These are phyloP conservation scores for Lucinisca nassula DNA, from an alignment of 2,888 invertebrate species.

Conservation along the genomic window DNA sequence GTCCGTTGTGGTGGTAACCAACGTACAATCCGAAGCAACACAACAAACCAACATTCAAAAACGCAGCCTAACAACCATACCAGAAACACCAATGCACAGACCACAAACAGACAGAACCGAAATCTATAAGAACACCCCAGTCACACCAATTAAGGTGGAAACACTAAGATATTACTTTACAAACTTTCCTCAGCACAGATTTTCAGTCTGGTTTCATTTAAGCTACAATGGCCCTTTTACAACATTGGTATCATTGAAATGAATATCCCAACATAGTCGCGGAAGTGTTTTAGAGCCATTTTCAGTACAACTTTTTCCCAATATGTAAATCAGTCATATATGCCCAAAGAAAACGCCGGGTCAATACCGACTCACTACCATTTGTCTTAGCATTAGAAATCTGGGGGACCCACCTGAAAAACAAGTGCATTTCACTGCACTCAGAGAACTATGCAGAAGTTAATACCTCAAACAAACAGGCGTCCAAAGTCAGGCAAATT, in stretches of 20 bases:
- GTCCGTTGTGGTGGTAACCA: neutral
- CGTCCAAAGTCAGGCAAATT: no score
- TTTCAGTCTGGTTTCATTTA: slow-evolving; percentile 24
- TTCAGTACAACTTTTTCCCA: slow-evolving; percentile 13
- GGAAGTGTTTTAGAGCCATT: slow-evolving; percentile 42
- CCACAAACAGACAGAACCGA: neutral
- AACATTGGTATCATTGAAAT: neutral
- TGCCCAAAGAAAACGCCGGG: slow-evolving; percentile 44
- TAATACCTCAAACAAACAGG: neutral
- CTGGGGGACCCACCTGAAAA: neutral
- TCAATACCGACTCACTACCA: slow-evolving; percentile 39
- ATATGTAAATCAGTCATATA: slow-evolving; percentile 35
- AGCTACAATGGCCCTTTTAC: slow-evolving; percentile 26
- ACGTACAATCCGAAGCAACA: neutral
- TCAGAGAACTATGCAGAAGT: neutral
- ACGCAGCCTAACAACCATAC: neutral
- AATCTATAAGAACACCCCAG: neutral
- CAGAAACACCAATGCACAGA: neutral
- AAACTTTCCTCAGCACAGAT: neutral
- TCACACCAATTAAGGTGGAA: neutral
- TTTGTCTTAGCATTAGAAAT: neutral
- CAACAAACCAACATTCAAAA: neutral
- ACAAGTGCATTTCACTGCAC: neutral
- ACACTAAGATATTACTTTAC: neutral
- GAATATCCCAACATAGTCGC: slow-evolving; percentile 16